These are phyloP conservation scores for Seriola rivoliana DNA, from an alignment of 2,113 vertebrate species.

Conservation along the genomic window DNA sequence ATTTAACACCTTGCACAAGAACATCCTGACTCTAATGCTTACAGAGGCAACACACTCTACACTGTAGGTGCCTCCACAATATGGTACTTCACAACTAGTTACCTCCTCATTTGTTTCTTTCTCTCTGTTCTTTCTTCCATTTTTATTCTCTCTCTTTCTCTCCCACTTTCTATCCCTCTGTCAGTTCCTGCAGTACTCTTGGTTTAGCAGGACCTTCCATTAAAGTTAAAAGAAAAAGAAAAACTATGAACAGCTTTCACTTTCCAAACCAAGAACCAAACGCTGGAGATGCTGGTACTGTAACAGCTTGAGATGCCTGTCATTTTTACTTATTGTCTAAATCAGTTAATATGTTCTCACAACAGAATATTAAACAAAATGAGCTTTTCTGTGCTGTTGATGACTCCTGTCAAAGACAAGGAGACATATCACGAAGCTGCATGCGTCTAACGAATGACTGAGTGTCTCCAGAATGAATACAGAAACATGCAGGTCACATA, in stretches of 20 bases:
- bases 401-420: neutral
- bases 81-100: neutral
- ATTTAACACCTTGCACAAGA: neutral
- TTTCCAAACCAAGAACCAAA: neutral
- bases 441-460: neutral
- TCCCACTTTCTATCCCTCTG: neutral
- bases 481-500: constrained; percentile 6
- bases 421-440: neutral
- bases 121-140: neutral
- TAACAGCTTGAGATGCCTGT: neutral
- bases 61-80: neutral
- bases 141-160: neutral
- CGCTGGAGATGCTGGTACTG: neutral
- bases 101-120: constrained; percentile 7
- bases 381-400: neutral
- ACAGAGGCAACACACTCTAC: neutral
- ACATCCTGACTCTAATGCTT: constrained; percentile 2
- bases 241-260: too few species aligned
- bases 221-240: neutral
- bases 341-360: neutral
- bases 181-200: neutral
- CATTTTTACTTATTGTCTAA: neutral
- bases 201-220: neutral
- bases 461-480: neutral
- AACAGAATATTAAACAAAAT: neutral